Evolutionary conservation across 1,140 invertebrate species (phyloP).

Genomic region (Bicyclus anynana): DNA sequence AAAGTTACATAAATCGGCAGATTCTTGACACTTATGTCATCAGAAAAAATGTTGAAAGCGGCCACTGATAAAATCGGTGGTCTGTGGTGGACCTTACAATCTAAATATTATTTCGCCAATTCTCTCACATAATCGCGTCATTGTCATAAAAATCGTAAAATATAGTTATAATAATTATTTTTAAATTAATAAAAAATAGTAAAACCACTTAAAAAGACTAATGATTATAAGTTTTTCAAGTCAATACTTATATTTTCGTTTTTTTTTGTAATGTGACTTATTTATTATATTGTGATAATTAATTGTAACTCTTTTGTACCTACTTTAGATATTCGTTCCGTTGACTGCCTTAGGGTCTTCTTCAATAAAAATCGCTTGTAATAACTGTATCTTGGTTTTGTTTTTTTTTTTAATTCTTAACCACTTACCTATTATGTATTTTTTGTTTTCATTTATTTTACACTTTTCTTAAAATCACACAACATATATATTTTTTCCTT

Average conservation of each 20-base stretch:
- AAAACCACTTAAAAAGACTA: conserved; percentile 64
- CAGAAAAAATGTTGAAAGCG: too few species aligned
- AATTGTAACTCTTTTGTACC: conserved; percentile 33
- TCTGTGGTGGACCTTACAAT: background rate
- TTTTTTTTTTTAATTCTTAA: conserved; percentile 8
- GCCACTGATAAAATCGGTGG: background rate
- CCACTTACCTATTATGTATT: background rate
- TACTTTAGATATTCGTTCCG: conserved; percentile 17
- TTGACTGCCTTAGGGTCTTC: conserved; percentile 7
- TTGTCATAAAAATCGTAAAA: conserved; percentile 35
- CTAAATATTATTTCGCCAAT: background rate
- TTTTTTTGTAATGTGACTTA: conserved; percentile 49
- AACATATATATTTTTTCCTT: too few species aligned
- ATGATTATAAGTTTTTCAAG: conserved; percentile 48
- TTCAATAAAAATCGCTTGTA: conserved; percentile 29
- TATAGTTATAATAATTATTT: conserved; percentile 20
- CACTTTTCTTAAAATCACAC: too few species aligned
- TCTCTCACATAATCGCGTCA: background rate
- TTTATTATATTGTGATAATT: conserved; percentile 60
- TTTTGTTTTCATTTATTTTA: too few species aligned
- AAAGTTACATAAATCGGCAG: too few species aligned
- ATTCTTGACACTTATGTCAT: too few species aligned
- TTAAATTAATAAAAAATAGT: conserved; percentile 45
- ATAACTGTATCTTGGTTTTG: conserved; percentile 20
- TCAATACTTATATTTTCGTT: conserved; percentile 47